Conservation (phyloP, 2,888 invertebrate species). For the Megalurothrips usitatus region DNA sequence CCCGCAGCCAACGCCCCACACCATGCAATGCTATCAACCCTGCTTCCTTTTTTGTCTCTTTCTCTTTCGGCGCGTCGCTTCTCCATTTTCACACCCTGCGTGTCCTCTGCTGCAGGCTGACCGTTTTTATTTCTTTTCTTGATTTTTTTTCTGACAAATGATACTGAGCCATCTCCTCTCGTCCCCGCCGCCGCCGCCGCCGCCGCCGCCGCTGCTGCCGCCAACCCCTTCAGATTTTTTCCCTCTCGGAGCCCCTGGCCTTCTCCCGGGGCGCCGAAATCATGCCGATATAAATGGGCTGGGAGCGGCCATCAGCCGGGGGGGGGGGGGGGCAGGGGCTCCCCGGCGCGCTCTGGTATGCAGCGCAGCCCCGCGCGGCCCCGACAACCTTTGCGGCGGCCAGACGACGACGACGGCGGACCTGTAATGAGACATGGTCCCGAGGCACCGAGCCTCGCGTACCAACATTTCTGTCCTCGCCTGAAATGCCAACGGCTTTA, state of each 20-base stretch:
- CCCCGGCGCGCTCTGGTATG: slow-evolving; percentile 15
- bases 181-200: no score
- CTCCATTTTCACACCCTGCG: not conserved
- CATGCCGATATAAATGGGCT: slow-evolving; percentile 18
- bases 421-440: no score
- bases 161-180: no score
- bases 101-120: not conserved
- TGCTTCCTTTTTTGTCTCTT: not conserved
- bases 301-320: not conserved
- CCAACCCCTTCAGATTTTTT: not conserved
- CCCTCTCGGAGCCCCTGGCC: slow-evolving; percentile 28
- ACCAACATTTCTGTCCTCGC: no score
- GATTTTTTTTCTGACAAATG: not conserved
- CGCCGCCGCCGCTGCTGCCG: no score
- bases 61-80: not conserved
- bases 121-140: not conserved
- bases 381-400: no score
- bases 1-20: not conserved
- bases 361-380: not conserved
- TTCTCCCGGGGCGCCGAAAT: not conserved
- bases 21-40: not conserved
- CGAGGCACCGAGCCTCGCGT: no score
- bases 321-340: not conserved
- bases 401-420: no score
- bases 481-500: no score